Base-by-base conservation (phyloP, 2,888 invertebrate genomes). In the Aphodius granarius region DNA sequence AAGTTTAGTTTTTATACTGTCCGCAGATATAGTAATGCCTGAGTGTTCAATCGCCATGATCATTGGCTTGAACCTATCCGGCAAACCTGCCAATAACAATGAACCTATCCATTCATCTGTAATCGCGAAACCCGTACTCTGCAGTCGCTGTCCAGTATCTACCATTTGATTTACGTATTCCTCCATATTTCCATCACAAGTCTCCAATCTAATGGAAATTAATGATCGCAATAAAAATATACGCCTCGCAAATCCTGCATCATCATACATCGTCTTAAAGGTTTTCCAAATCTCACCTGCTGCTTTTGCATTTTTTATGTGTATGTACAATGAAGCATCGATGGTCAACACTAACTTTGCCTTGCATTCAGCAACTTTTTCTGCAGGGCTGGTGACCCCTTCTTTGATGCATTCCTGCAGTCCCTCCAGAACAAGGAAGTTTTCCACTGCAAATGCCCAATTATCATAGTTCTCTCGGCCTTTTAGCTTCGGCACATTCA, bases 131-230 rank as follows among this genome's bases (percentile, higher is more conserved):
- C 82, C 83, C 1, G 82, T 84, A 63, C 81, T 65, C n/a, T 76
- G 75, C 63, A 83, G 78, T 76, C 78, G 78, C 21, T 81, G 82
- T 1, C 79, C 70, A 5, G 79, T 83, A 72, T 82, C 82, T 0
- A 82, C 73, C 0, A 84, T 68, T 73, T 82, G 82, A 71, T 79
- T 84, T 1, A 84, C 81, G 71, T 84, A 84, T 0, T n/a, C n/a
- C 13, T 72, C 77, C 81, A 83, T 83, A 1, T n/a, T n/a, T n/a
- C 78, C 79, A 17, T 78, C 79, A 74, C 79, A 80, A 75, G 81
- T 81, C 70, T 84, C 83, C 15, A 80, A 65, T n/a, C 81, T 19
- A 0, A 79, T 77, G 0, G 79, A 81, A 62, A 83, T 83, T 6
- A 84, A 73, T 6, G 74, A 73, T 9, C 82, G 74, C 5, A 84